Conservation (phyloP, 1,140 invertebrate species). For the Drosophila ironensis region DNA sequence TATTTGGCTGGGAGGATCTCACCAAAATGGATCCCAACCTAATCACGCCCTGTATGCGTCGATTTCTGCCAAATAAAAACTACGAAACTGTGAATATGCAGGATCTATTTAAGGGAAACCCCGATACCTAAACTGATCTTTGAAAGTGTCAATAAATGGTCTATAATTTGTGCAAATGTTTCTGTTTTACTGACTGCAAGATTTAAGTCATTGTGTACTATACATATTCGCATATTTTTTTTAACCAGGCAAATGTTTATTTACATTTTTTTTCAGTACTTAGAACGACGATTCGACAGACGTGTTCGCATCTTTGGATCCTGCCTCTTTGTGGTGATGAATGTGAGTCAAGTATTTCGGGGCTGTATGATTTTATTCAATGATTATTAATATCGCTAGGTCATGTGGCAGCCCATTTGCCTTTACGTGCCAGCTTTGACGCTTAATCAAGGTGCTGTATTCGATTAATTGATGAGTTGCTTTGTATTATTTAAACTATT, state of each 20-base stretch:
- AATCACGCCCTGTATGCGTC: slow-evolving; percentile 63
- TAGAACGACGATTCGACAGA: slow-evolving; percentile 89
- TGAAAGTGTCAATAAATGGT: slow-evolving; percentile 7
- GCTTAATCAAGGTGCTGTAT: slow-evolving; percentile 86
- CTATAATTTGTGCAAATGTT: not conserved
- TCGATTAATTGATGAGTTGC: not conserved
- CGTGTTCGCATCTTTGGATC: slow-evolving; percentile 88
- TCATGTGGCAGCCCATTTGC: slow-evolving; percentile 87
- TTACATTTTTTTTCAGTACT: slow-evolving; percentile 84
- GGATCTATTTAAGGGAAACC: slow-evolving; percentile 48
- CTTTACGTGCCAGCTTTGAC: slow-evolving; percentile 93
- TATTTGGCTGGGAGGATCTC: slow-evolving; percentile 59
- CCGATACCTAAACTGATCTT: not conserved
- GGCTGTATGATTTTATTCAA: not conserved
- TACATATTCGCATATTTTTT: slow-evolving; percentile 4
- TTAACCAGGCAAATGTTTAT: not conserved
- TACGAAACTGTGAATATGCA: slow-evolving; percentile 48
- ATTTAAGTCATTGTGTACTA: too few relatives aligned
- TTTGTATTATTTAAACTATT: not conserved
- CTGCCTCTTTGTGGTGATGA: slow-evolving; percentile 86
- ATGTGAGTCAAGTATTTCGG: slow-evolving; percentile 83
- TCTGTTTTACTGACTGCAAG: too few relatives aligned
- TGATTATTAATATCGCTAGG: slow-evolving; percentile 4
- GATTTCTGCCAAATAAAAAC: slow-evolving; percentile 57
- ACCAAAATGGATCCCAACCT: slow-evolving; percentile 60